Base-by-base conservation (phyloP, 2,113 vertebrate genomes). In the Arothron firmamentum region DNA sequence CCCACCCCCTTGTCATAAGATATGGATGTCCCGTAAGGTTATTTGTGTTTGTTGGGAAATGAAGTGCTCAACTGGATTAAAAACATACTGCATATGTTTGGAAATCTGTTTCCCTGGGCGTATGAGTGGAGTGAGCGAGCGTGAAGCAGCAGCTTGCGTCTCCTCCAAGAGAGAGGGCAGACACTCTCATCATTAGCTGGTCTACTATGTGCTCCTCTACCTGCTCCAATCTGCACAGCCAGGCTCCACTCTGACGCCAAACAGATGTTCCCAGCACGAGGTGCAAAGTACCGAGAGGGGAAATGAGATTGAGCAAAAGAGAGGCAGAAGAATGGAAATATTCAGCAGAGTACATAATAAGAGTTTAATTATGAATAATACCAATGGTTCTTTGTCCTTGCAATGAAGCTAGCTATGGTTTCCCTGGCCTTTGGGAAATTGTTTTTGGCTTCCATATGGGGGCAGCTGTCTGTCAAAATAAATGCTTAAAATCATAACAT, bases 41-140 rank as follows among this genome's bases (percentile, higher is more conserved):
- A 91, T 88, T 81, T 80, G 85, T 85, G 83, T 88, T 88, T 86
- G 85, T 82, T 81, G 79, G 88, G 81, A 90, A 90, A 87, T 86
- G 87, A 90, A 90, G 88, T 87, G 81, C 85, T 90, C 87, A 78
- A 86, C 90, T 90, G 90, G 85, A 89, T 89, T 90, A 85, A 90
- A 90, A 89, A 90, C 82, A 88, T 77, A 83, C 83, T 88, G 88
- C 91, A 92, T 92, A 92, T 92, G 90, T 89, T 85, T 87, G 86
- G 81, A 92, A 92, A 91, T 92, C 90, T 92, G 91, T 91, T 88
- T 84, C 84, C 85, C 79, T 87, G 87, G 85, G 89, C 80, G 90
- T 88, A 86, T 75, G 88, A 86, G 81, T 85, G 84, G 79, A 84
- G 79, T 82, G 86, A 81, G 83, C 70, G 77, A 80, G 84, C 78